Evolutionary conservation across 2,888 invertebrate genomes (phyloP), one percentile per base, ranked within the genome.

Genomic region (Thymelicus acteon): DNA sequence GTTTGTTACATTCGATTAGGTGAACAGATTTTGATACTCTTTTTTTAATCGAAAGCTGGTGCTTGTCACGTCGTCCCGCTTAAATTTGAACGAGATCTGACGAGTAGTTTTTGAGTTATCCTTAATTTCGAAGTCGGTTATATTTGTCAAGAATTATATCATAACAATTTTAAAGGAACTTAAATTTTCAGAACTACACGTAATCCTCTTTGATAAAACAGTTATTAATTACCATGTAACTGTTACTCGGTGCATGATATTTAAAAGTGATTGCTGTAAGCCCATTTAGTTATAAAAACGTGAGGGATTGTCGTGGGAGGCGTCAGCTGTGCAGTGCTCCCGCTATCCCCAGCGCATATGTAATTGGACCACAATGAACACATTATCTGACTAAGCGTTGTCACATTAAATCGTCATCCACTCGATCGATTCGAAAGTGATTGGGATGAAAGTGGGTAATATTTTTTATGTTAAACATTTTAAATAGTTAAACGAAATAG

Each of bases 381-480:
- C 80, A 84, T 89, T 86, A 89, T 89, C 86, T 84, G 82, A 82
- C 82, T 81, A 81, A 85, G 80, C 77, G 86, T 88, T 91, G 91
- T 91, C 91, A 88, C 82, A 85, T 89, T 85, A 80, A 82, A 89
- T 90, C 82, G 84, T 90, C 87, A 87, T 84, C 79, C 88, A 87
- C 85, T 85, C 83, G 85, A 88, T 89, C 84, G 83, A 86, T 79
- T 83, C 77, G 82, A 86, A 87, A 86, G 81, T 82, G 80, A 85
- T 78, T 79, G 79, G 24, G 15, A 52, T 52, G 31, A 37, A 60
- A 67, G 58, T 60, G 60, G 67, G 58, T n/a, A 31, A 24, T 31
- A 12, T 44, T 44, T 44, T 44, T 44, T 10, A 12, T 12, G 44
- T 44, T 8, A 44, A 40, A 44, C 10, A 44, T 10, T 10, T 44